Evolutionary conservation across 2,797 vertebrate species (phyloP).

Genomic region (Tadarida brasiliensis): DNA sequence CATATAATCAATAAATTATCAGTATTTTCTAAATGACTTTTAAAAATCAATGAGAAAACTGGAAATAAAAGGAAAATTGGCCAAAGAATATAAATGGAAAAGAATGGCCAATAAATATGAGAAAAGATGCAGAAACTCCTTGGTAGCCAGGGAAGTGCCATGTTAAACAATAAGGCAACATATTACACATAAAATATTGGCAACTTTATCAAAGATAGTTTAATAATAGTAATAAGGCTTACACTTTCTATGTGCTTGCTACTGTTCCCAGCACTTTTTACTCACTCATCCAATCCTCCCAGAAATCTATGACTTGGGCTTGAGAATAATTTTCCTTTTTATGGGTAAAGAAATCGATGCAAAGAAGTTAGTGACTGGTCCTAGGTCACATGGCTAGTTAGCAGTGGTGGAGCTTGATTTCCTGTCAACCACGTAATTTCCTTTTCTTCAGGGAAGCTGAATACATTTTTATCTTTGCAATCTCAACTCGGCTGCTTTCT

Average conservation of each 20-base stretch:
- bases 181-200: not conserved
- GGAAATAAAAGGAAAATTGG: not conserved
- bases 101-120: not conserved
- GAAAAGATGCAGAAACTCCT: not conserved
- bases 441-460: not conserved
- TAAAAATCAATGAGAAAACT: not conserved
- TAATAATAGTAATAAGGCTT: not conserved
- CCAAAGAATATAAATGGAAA: not conserved
- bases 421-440: constrained; percentile 30
- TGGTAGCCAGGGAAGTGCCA: not conserved
- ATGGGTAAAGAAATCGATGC: not conserved
- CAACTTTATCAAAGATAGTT: no score
- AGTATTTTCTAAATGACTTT: not conserved
- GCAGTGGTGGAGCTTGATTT: not conserved
- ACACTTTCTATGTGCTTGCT: not conserved
- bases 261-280: not conserved
- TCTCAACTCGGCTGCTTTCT: not conserved
- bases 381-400: not conserved
- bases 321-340: not conserved
- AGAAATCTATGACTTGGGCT: not conserved
- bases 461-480: constrained; percentile 33
- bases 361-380: not conserved
- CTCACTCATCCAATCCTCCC: not conserved
- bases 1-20: not conserved
- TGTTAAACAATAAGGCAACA: not conserved